Conservation (phyloP, 2,797 vertebrate genomes). For the Micrastur ruficollis region DNA sequence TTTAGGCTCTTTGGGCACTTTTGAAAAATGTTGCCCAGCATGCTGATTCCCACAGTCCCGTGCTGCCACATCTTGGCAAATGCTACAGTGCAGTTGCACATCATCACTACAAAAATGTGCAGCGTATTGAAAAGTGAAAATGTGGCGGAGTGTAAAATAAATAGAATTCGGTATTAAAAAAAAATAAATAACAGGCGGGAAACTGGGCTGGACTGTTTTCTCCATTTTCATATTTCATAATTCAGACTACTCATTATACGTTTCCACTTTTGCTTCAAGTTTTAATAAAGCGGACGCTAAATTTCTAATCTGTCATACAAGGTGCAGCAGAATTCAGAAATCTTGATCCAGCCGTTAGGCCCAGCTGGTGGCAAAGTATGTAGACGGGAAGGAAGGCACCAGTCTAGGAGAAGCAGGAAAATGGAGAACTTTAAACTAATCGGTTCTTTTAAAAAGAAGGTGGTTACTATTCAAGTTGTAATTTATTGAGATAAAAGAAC, state of each 20-base stretch:
- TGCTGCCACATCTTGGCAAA: background rate
- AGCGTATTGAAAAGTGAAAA: conserved; percentile 7
- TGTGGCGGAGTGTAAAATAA: background rate
- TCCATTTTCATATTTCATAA: background rate
- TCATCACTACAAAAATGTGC: background rate
- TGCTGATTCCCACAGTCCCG: background rate
- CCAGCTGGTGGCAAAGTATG: background rate
- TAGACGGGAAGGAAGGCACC: background rate
- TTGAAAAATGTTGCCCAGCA: background rate
- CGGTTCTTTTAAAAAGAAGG: background rate
- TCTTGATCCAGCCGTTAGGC: background rate
- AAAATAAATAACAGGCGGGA: background rate
- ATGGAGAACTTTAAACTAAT: background rate
- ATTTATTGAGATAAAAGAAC: conserved; percentile 32
- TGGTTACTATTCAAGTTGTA: background rate
- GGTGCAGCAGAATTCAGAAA: background rate
- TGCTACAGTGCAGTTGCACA: background rate
- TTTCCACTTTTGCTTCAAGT: background rate
- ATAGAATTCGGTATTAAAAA: background rate
- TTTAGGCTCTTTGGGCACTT: background rate
- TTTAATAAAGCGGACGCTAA: background rate
- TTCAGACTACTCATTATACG: background rate
- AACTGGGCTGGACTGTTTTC: background rate
- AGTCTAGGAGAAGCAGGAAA: background rate
- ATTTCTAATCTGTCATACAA: background rate